Percentiles rank a stretch among this genome's conserved stretches.
These are phyloP conservation scores for Neotragus pygmaeus DNA, from an alignment of 2,113 vertebrate genomes.

Conservation along the genomic window DNA sequence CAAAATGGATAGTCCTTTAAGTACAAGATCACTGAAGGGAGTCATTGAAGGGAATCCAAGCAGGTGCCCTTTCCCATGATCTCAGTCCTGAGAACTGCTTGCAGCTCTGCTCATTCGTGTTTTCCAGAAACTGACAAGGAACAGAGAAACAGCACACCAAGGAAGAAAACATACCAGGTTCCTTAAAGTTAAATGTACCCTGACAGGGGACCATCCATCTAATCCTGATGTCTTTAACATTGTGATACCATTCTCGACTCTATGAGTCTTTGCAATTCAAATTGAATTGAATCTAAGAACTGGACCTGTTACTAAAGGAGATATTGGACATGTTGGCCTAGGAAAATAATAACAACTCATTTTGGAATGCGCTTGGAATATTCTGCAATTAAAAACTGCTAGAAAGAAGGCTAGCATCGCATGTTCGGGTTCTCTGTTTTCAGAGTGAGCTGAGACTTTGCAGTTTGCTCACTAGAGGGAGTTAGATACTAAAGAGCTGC, in stretches of 20 bases:
- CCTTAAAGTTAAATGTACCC: background rate
- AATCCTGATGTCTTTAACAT: background rate
- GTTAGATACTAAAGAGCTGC: constrained; percentile 13
- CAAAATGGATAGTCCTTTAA: background rate
- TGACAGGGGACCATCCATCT: background rate
- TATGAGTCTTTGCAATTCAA: background rate
- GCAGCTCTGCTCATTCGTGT: background rate
- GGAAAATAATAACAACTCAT: background rate
- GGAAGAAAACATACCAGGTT: background rate
- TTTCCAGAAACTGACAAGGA: background rate
- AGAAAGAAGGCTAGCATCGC: background rate
- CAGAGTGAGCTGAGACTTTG: background rate
- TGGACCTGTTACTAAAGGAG: background rate
- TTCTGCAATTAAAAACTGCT: constrained; percentile 1
- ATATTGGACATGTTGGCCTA: background rate
- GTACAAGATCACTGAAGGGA: background rate
- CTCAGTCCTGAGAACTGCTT: background rate
- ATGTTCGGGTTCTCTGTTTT: background rate
- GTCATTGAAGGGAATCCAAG: background rate
- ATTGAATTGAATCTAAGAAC: background rate
- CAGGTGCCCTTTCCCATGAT: background rate
- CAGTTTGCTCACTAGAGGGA: constrained; percentile 60
- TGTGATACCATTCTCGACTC: background rate
- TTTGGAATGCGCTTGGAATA: background rate
- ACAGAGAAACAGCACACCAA: rapidly evolving